Evolutionary conservation across 64 coral and sea anemone species (phyloP).

Genomic region (Acropora tenuis): DNA sequence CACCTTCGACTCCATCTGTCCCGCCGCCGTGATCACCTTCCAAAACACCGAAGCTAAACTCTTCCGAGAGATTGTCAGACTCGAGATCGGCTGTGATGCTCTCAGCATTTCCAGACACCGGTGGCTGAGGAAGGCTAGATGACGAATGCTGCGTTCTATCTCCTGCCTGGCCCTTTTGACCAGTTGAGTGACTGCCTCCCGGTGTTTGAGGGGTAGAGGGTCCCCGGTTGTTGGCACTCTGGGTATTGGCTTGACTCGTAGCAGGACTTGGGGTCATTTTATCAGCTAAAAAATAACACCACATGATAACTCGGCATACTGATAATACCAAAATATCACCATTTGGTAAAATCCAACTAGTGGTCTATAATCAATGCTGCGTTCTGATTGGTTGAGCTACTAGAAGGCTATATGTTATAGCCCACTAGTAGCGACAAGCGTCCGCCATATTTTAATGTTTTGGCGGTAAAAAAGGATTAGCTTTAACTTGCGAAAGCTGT

Average conservation of each 20-base stretch:
- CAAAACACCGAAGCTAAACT: constrained; percentile 71
- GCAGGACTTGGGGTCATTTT: constrained; percentile 43
- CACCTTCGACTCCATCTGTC: constrained; percentile 66
- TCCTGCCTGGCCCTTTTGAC: background rate
- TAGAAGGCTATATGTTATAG: no score
- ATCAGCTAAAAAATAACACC: background rate
- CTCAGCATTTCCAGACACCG: constrained; percentile 40
- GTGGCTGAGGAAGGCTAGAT: constrained; percentile 5
- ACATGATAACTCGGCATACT: background rate
- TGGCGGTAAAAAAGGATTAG: no score
- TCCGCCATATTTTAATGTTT: no score
- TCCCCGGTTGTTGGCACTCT: constrained; percentile 4
- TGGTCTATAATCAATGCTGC: no score
- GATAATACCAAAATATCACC: background rate
- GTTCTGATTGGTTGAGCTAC: no score
- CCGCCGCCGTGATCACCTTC: constrained; percentile 70
- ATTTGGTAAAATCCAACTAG: background rate
- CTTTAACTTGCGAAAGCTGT: no score
- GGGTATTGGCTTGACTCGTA: constrained; percentile 27
- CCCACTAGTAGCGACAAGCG: no score
- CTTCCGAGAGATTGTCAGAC: constrained; percentile 83
- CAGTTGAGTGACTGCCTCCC: background rate
- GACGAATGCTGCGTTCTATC: constrained; percentile 21
- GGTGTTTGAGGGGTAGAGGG: constrained; percentile 36
- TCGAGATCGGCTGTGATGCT: constrained; percentile 74